phyloP scores from a whole-genome alignment of 2,113 vertebrate species.

The Taurulus bubalis region DNA sequence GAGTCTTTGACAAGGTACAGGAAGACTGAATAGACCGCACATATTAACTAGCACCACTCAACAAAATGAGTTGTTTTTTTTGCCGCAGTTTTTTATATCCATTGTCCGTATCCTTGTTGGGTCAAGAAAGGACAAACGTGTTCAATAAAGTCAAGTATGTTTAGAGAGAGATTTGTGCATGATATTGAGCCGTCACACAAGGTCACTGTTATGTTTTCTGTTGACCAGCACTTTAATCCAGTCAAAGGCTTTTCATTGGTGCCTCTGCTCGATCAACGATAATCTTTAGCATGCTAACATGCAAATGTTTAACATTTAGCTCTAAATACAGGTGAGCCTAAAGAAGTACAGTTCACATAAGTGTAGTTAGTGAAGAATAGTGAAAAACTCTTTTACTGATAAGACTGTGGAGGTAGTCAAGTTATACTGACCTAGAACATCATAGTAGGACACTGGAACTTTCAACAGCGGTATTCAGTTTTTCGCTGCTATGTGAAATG shows the following conservation, averaged over 20 bases:
- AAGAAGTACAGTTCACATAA: neutral
- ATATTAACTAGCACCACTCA: neutral
- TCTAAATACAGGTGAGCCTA: neutral
- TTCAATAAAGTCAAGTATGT: neutral
- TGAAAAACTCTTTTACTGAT: neutral
- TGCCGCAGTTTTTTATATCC: neutral
- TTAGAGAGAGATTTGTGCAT: neutral
- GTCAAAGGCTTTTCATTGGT: neutral
- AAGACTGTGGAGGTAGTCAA: neutral
- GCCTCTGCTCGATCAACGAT: neutral
- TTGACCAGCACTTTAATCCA: neutral
- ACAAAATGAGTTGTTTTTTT: neutral
- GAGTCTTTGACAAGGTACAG: constrained; percentile 91
- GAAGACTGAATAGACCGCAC: neutral
- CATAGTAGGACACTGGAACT: neutral
- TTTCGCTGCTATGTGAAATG: neutral
- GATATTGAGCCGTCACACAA: neutral
- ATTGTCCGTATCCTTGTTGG: neutral
- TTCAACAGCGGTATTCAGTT: neutral
- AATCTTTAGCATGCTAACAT: neutral
- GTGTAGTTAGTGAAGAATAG: neutral
- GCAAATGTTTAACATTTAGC: neutral
- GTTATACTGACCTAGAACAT: neutral
- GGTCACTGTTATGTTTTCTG: neutral
- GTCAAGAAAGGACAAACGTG: neutral